Percentiles rank a stretch among this genome's conserved stretches.
phyloP scores from a whole-genome alignment of 1,140 invertebrate species.

The Paramacrobiotus metropolitanus region DNA sequence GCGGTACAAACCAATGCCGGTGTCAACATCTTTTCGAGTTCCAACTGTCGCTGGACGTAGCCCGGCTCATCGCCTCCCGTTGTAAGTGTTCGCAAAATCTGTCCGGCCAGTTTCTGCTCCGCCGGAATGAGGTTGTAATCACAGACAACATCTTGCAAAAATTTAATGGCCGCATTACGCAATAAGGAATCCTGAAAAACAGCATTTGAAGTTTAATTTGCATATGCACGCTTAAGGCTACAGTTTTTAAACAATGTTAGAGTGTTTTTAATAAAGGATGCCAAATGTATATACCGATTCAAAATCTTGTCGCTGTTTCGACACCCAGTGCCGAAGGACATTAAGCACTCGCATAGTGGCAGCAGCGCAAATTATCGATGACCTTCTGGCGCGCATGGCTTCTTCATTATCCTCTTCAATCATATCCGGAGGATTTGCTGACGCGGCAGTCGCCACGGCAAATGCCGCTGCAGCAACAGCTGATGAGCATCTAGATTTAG shows the following conservation, averaged over 20 bases:
- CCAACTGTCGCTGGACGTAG: constrained; percentile 28
- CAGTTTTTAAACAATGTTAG: neutral
- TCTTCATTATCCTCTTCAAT: constrained; percentile 6
- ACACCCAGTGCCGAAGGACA: constrained; percentile 53
- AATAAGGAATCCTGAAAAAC: neutral
- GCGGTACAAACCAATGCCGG: constrained; percentile 37
- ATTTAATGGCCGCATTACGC: constrained; percentile 42
- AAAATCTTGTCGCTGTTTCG: constrained; percentile 31
- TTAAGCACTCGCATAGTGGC: constrained; percentile 78
- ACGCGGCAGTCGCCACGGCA: constrained; percentile 68
- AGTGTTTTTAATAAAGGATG: neutral
- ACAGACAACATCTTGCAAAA: constrained; percentile 63
- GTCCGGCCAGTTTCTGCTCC: constrained; percentile 63
- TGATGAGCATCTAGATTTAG: constrained; percentile 47
- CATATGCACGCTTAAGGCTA: no score
- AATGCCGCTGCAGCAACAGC: constrained; percentile 69
- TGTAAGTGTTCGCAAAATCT: constrained; percentile 50
- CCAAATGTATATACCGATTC: neutral
- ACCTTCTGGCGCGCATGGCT: constrained; percentile 29
- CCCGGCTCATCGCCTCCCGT: constrained; percentile 34
- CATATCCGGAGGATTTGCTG: constrained; percentile 44
- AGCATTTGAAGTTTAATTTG: neutral
- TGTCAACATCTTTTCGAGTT: constrained; percentile 42
- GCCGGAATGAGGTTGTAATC: constrained; percentile 61
- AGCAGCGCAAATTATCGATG: constrained; percentile 67